phyloP scores from a whole-genome alignment of 2,797 vertebrate genomes.

The Betta splendens region DNA sequence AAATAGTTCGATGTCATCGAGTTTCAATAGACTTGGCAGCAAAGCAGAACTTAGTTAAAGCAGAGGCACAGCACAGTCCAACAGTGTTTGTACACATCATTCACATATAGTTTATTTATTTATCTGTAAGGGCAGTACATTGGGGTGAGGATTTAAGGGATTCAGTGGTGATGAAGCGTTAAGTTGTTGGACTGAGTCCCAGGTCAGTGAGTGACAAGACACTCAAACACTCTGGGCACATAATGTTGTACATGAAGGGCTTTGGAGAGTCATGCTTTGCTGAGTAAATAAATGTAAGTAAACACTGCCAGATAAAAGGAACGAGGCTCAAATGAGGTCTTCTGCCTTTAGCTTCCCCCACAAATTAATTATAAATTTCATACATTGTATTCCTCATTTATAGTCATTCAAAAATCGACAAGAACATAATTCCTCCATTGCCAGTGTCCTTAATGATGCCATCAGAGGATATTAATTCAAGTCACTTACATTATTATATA shows the following conservation, averaged over 20 bases:
- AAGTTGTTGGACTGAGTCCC: constrained; percentile 54
- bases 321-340: not conserved
- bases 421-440: not conserved
- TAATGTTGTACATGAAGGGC: constrained; percentile 35
- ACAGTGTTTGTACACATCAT: constrained; percentile 25
- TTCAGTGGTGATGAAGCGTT: constrained; percentile 53
- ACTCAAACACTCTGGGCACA: constrained; percentile 24
- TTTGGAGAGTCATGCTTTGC: constrained; percentile 14
- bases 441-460: constrained; percentile 16
- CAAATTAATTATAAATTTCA: too few relatives aligned
- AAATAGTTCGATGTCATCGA: constrained; percentile 55
- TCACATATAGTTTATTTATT: constrained; percentile 39
- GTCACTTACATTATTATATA: not conserved
- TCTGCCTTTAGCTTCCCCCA: not conserved
- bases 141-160: constrained; percentile 51
- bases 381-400: too few relatives aligned
- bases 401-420: not conserved
- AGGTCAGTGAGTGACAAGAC: constrained; percentile 48
- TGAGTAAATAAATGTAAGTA: constrained; percentile 18
- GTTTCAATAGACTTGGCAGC: constrained; percentile 54
- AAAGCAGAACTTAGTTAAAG: constrained; percentile 10
- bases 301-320: constrained; percentile 23
- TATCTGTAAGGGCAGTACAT: constrained; percentile 46
- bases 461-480: not conserved
- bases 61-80: constrained; percentile 17